Base-by-base conservation (phyloP, 2,888 invertebrate genomes). In the Altica lythri region DNA sequence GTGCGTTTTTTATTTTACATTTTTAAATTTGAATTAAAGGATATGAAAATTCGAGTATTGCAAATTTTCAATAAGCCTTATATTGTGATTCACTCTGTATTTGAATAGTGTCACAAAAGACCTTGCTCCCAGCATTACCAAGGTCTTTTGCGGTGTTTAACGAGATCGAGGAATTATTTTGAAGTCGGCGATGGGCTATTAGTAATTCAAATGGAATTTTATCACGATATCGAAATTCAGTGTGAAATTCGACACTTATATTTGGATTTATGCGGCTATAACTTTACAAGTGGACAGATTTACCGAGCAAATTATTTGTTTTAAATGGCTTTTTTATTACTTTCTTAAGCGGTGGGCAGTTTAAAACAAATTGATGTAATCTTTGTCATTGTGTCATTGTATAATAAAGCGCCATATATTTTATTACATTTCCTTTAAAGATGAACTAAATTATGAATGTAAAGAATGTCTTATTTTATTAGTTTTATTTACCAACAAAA, bases 61-160 rank as follows among this genome's bases (percentile, higher is more conserved):
- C n/a, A n/a, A n/a, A n/a, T n/a, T n/a, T n/a, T n/a, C n/a, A n/a
- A n/a, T n/a, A n/a, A n/a, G n/a, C n/a, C n/a, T n/a, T n/a, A n/a
- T n/a, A n/a, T n/a, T n/a, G 10, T 40, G 40, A 25, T 22, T 40
- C 10, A 40, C 40, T 10, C 40, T 18, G 14, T 38, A 38, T 40
- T n/a, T n/a, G n/a, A 40, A 40, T 8, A 9, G 40, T 29, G 29
- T 47, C n/a, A 27, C 17, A 27, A 38, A 55, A 55, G 63, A 55
- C 63, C 55, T 62, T 59, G 60, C 58, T 53, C 49, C 50, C 40
- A 48, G 35, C 55, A 54, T 51, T 57, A 59, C 55, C 65, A 59
- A 60, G 61, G 60, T 58, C 62, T 57, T 59, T 50, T 55, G 53
- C 46, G 48, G 57, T 50, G 54, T 53, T 56, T 55, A 59, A 61